Percentiles rank a stretch among this genome's conserved stretches.
phyloP scores from a whole-genome alignment of 1,140 invertebrate genomes.

The Geopemphigus sp. region DNA sequence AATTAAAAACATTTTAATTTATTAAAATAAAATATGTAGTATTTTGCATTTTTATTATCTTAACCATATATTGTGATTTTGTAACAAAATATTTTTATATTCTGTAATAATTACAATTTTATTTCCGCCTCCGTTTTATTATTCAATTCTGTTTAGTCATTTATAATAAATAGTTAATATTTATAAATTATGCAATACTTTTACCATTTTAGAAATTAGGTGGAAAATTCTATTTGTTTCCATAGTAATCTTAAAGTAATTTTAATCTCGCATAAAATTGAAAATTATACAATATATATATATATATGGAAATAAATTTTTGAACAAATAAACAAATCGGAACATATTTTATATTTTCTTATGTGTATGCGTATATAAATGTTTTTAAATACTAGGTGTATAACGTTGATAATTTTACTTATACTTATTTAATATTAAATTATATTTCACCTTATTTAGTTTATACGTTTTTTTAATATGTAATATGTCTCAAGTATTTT shows the following conservation, averaged over 20 bases:
- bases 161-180: too few species aligned
- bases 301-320: not conserved
- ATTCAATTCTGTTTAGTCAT: not conserved
- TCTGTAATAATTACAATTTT: not conserved
- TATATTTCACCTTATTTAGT: not conserved
- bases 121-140: not conserved
- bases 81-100: not conserved
- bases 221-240: constrained; percentile 9
- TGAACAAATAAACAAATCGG: not conserved
- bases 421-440: constrained; percentile 1
- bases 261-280: too few species aligned
- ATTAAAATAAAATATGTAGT: too few species aligned
- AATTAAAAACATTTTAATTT: too few species aligned
- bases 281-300: too few species aligned
- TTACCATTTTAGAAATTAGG: not conserved
- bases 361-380: constrained; percentile 16
- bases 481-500: not conserved
- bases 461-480: not conserved
- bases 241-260: not conserved
- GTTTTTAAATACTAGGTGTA: not conserved
- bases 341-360: constrained; percentile 10
- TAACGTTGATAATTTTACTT: not conserved
- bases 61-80: not conserved
- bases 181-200: not conserved
- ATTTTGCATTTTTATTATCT: too few species aligned